phyloP scores from a whole-genome alignment of 2,797 vertebrate species.

The Lutjanus campechanus region DNA sequence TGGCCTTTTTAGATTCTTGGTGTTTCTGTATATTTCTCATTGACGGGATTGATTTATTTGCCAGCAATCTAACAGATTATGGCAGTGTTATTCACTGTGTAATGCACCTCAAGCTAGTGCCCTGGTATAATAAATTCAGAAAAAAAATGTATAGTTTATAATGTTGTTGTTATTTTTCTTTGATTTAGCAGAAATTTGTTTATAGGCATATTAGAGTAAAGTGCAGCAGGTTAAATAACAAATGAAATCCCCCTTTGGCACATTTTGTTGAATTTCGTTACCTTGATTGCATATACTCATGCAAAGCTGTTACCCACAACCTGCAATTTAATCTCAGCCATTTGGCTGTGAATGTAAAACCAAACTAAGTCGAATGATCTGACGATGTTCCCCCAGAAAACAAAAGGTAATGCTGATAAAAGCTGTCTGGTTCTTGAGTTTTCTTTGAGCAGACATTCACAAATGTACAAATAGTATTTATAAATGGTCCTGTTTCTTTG shows the following conservation, averaged over 20 bases:
- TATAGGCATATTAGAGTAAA: background rate
- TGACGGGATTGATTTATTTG: constrained; percentile 54
- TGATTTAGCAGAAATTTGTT: background rate
- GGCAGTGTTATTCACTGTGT: background rate
- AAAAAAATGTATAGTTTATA: background rate
- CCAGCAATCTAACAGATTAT: constrained; percentile 43
- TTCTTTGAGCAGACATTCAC: background rate
- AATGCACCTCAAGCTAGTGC: background rate
- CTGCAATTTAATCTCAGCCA: constrained; percentile 28
- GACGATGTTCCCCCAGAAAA: background rate
- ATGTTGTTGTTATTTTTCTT: background rate
- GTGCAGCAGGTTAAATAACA: background rate
- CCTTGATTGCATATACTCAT: constrained; percentile 8
- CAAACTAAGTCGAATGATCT: constrained; percentile 2
- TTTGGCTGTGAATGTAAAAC: constrained; percentile 51
- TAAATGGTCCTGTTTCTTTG: background rate
- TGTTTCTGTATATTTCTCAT: constrained; percentile 72
- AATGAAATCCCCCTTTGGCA: background rate
- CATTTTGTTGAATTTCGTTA: background rate
- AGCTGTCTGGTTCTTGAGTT: background rate
- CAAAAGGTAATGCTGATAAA: constrained; percentile 10
- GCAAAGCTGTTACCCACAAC: background rate
- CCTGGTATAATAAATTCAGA: background rate
- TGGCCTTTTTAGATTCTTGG: constrained; percentile 52
- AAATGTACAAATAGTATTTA: background rate